Base-by-base conservation (phyloP, 2,797 vertebrate genomes). In the Acipenser transmontanus region DNA sequence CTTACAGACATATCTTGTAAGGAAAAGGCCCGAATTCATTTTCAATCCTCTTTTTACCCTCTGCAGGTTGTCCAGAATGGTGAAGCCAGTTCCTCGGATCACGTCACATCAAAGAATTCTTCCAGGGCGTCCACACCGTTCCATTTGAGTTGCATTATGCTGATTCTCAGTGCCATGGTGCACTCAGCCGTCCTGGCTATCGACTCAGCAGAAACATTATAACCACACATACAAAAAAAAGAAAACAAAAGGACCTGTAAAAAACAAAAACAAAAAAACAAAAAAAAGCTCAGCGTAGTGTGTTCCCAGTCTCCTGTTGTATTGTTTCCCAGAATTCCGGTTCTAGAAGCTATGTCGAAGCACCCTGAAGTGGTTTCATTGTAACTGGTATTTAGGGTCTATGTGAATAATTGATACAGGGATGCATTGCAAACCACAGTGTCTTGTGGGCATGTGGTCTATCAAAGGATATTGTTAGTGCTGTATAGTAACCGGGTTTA, bases 211-310 rank as follows among this genome's bases (percentile, higher is more conserved):
- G n/a, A 54, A 54, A 54, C 2, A 6, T 54, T 72, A 70, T 64
- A 48, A 68, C 68, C 69, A 72, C 47, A 69, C 59, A 69, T 82
- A 81, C 79, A 85, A 17, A 17, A 81, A 76, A 81, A 88, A 82
- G 80, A 78, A 84, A 69, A 76, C 72, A 85, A 77, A 69, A 73
- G 73, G 59, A 82, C 86, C 87, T 88, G 85, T 89, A 87, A 68
- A 84, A 82, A 86, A 80, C 72, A 69, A 70, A 77, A 78, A 75
- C 49, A 69, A 70, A 70, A 80, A 79, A 70, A 69, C 1, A 77
- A 75, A 79, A 73, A 34, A 34, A 34, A 34, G 34, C 34, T 34
- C 4, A 34, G 34, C 34, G 34, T 34, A 34, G 72, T 80, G 76
- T 85, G 75, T 85, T 80, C 81, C 81, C 74, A 66, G 78, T 88